These are phyloP conservation scores for Thecocarcelia acutangulata DNA, from an alignment of 2,888 invertebrate species.

Conservation along the genomic window DNA sequence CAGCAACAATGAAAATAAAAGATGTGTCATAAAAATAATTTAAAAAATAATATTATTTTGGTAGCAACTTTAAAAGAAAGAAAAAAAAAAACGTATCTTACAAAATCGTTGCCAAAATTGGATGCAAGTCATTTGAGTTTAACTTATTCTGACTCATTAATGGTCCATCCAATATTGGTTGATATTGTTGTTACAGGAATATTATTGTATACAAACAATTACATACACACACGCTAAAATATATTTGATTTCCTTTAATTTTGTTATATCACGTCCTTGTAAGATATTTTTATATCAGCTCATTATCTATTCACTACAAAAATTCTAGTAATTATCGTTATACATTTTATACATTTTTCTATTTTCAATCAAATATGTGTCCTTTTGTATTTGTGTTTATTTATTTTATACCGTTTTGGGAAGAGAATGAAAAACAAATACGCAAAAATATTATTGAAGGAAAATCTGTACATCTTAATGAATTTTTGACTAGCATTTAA, in stretches of 20 bases:
- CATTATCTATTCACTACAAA: constrained; percentile 79
- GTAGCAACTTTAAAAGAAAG: too few species aligned
- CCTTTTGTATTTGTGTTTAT: constrained; percentile 69
- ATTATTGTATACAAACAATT: background rate
- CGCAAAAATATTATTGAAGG: constrained; percentile 16
- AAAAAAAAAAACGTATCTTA: too few species aligned
- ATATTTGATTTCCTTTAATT: constrained; percentile 19
- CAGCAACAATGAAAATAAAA: too few species aligned
- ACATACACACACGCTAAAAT: background rate
- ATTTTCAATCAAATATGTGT: constrained; percentile 70
- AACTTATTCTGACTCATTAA: constrained; percentile 48
- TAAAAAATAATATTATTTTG: too few species aligned
- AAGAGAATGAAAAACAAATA: background rate
- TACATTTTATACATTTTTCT: constrained; percentile 78
- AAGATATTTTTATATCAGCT: constrained; percentile 64
- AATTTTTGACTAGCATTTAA: constrained; percentile 67
- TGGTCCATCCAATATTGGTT: constrained; percentile 39
- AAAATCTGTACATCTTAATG: constrained; percentile 48
- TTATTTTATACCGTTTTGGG: constrained; percentile 57
- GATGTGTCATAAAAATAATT: too few species aligned
- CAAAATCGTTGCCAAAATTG: too few species aligned
- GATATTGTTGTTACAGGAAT: background rate
- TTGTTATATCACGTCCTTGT: constrained; percentile 38
- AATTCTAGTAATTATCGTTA: constrained; percentile 81
- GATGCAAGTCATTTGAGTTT: background rate